phyloP scores from a whole-genome alignment of 2,797 vertebrate genomes.

The Lophius americanus region DNA sequence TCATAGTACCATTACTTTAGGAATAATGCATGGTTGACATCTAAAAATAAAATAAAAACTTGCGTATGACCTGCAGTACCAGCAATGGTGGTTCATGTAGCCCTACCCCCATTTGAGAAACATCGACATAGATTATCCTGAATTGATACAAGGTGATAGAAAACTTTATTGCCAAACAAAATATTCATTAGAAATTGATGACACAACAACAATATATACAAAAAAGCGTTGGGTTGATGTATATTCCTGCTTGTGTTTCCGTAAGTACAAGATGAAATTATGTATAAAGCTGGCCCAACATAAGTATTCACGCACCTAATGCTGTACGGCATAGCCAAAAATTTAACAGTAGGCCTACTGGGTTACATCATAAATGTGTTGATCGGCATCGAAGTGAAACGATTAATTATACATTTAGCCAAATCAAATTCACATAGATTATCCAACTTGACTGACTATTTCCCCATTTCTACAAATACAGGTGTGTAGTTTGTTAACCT shows the following conservation, averaged over 20 bases:
- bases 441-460: constrained; percentile 3
- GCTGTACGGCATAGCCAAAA: constrained; percentile 6
- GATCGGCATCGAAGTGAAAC: neutral
- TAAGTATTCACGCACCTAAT: neutral
- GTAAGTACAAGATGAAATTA: neutral
- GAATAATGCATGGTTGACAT: too few relatives aligned
- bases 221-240: neutral
- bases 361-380: neutral
- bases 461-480: neutral
- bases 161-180: constrained; percentile 12
- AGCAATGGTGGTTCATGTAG: too few relatives aligned
- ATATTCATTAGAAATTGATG: neutral
- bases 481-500: neutral
- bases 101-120: too few relatives aligned
- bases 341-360: neutral
- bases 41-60: too few relatives aligned
- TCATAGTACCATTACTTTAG: too few relatives aligned
- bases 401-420: neutral
- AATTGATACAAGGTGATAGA: neutral
- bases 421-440: neutral
- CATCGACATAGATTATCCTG: too few relatives aligned
- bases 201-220: constrained; percentile 3
- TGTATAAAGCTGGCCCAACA: neutral
- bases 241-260: neutral
- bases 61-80: too few relatives aligned